Evolutionary conservation across 2,888 invertebrate genomes (phyloP).

Genomic region (Latheticus oryzae): DNA sequence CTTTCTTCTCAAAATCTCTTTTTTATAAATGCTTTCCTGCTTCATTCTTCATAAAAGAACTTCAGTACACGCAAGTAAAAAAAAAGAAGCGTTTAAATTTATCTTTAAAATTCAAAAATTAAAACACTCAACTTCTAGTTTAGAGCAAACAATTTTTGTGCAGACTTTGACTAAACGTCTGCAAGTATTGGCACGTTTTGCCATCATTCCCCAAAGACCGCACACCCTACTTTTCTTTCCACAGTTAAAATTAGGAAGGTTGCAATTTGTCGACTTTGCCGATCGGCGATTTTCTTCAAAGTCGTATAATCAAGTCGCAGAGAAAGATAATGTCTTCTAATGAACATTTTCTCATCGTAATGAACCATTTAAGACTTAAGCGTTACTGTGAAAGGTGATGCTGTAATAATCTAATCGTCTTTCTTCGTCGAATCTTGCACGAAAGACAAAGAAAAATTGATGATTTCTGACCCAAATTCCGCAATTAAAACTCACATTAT

Average conservation of each 20-base stretch:
- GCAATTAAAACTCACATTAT: constrained; percentile 31
- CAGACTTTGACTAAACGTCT: too few species aligned
- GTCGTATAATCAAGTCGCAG: constrained; percentile 35
- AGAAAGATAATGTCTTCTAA: constrained; percentile 44
- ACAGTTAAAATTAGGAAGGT: constrained; percentile 29
- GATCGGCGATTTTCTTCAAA: constrained; percentile 18
- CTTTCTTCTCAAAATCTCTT: too few species aligned
- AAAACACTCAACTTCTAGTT: too few species aligned
- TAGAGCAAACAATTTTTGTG: too few species aligned
- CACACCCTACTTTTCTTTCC: constrained; percentile 14
- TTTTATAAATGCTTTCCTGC: too few species aligned
- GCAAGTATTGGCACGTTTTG: constrained; percentile 24
- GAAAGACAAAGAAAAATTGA: constrained; percentile 38
- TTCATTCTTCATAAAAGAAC: too few species aligned
- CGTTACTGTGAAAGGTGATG: constrained; percentile 40
- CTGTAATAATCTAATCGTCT: constrained; percentile 30
- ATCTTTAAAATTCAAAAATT: too few species aligned
- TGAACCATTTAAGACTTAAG: constrained; percentile 46
- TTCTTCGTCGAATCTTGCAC: constrained; percentile 30
- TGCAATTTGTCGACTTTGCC: constrained; percentile 30
- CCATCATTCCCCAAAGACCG: not conserved
- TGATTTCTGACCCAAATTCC: constrained; percentile 45
- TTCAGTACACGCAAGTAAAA: too few species aligned
- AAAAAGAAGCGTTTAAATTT: too few species aligned
- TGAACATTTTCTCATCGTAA: constrained; percentile 47